A percentile compares a stretch with the other conserved stretches of the same genome.
Evolutionary conservation across 2,888 invertebrate species (phyloP).

Genomic region (Myopa tessellatipennis): DNA sequence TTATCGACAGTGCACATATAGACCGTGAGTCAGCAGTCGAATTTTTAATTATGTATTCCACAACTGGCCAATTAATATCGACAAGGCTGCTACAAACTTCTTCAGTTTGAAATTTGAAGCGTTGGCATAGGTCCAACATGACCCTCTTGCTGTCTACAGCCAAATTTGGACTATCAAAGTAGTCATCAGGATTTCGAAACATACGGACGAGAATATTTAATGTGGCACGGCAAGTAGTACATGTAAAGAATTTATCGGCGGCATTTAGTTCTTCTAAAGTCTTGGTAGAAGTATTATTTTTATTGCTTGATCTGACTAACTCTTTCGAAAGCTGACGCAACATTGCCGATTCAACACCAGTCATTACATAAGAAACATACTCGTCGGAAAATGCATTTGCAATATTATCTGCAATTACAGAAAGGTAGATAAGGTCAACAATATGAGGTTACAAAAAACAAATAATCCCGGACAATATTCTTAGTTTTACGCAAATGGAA

Average conservation of each 20-base stretch:
- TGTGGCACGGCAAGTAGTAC: conserved; percentile 60
- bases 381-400: conserved; percentile 58
- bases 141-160: conserved; percentile 62
- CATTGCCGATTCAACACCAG: conserved; percentile 54
- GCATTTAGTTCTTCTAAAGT: conserved; percentile 53
- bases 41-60: conserved; percentile 72
- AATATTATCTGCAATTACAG: conserved; percentile 52
- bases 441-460: too few relatives aligned
- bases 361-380: conserved; percentile 55
- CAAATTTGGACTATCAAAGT: conserved; percentile 61
- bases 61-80: conserved; percentile 74
- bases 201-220: conserved; percentile 58
- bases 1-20: conserved; percentile 61
- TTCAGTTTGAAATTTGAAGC: conserved; percentile 71
- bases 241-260: conserved; percentile 57
- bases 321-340: conserved; percentile 53
- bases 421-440: too few relatives aligned
- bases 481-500: too few relatives aligned
- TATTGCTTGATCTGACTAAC: conserved; percentile 53
- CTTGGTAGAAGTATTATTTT: conserved; percentile 54
- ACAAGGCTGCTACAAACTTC: conserved; percentile 75
- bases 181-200: conserved; percentile 69
- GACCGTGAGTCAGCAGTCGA: conserved; percentile 69
- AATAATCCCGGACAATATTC: too few relatives aligned
- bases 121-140: conserved; percentile 70